A percentile compares a stretch with the other conserved stretches of the same genome.
Evolutionary conservation across 2,888 invertebrate species (phyloP).

Genomic region (Macrophya annulata): DNA sequence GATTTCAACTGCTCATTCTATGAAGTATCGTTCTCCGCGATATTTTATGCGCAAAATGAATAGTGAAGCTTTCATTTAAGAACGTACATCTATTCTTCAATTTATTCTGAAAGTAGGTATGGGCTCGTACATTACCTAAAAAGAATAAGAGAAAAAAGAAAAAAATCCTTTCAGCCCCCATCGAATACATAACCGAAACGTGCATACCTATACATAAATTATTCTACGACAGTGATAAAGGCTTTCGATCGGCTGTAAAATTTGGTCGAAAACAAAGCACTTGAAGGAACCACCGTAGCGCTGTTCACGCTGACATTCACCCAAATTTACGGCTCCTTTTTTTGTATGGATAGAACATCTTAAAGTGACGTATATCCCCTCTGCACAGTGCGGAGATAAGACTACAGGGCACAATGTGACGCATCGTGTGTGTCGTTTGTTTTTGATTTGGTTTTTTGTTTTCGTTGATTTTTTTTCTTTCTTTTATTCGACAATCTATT

Average conservation of each 20-base stretch:
- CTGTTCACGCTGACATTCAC: constrained; percentile 26
- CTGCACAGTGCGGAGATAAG: constrained; percentile 26
- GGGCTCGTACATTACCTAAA: background rate
- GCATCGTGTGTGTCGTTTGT: background rate
- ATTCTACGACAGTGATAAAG: constrained; percentile 48
- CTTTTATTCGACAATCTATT: too few relatives aligned
- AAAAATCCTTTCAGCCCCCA: background rate
- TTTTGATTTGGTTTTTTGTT: background rate
- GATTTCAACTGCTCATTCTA: background rate
- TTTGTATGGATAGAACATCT: constrained; percentile 44
- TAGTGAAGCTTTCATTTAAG: background rate
- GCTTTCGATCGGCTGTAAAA: constrained; percentile 48
- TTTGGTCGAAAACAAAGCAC: constrained; percentile 50
- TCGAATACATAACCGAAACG: background rate
- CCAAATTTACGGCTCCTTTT: constrained; percentile 37
- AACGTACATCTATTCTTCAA: background rate
- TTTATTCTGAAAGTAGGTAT: background rate
- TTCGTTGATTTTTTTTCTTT: too few relatives aligned
- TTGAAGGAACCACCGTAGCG: constrained; percentile 23
- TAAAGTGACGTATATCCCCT: constrained; percentile 49
- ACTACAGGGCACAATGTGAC: constrained; percentile 26
- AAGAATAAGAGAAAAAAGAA: too few relatives aligned
- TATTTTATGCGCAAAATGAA: background rate
- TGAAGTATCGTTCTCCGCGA: background rate
- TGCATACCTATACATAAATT: constrained; percentile 28